Conservation (phyloP, 2,888 invertebrate species). For the Pediacus dermestoides region DNA sequence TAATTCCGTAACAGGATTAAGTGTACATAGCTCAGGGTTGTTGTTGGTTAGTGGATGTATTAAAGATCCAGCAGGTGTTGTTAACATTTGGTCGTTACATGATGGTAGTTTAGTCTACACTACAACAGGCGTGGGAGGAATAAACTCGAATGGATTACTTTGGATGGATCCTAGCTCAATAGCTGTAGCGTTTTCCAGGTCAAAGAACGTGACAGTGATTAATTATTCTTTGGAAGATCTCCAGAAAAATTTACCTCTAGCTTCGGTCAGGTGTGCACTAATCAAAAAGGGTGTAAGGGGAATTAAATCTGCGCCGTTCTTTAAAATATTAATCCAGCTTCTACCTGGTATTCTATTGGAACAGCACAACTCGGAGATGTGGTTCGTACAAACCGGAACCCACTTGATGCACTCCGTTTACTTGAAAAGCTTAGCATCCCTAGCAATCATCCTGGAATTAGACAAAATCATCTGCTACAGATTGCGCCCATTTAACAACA, state of each 20-base stretch:
- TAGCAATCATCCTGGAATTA: slow-evolving; percentile 55
- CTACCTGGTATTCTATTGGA: slow-evolving; percentile 53
- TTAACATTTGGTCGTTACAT: slow-evolving; percentile 61
- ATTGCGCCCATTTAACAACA: slow-evolving; percentile 51
- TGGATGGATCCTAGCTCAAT: slow-evolving; percentile 54
- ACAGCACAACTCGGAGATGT: slow-evolving; percentile 57
- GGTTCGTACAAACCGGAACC: slow-evolving; percentile 56
- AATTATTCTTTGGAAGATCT: slow-evolving; percentile 50
- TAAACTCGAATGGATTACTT: slow-evolving; percentile 49
- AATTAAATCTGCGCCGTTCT: slow-evolving; percentile 54
- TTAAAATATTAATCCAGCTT: slow-evolving; percentile 50
- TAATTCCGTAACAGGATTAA: slow-evolving; percentile 52
- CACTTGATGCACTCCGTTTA: slow-evolving; percentile 59
- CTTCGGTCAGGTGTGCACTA: slow-evolving; percentile 52
- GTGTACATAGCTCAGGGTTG: slow-evolving; percentile 53
- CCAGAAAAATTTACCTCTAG: slow-evolving; percentile 49
- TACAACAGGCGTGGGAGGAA: slow-evolving; percentile 53
- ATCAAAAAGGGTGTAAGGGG: slow-evolving; percentile 54
- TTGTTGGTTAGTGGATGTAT: slow-evolving; percentile 56
- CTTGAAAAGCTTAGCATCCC: slow-evolving; percentile 55
- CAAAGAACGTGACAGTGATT: slow-evolving; percentile 54
- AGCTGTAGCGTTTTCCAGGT: slow-evolving; percentile 54
- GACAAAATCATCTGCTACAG: slow-evolving; percentile 54
- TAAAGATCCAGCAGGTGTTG: slow-evolving; percentile 51
- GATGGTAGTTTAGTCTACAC: slow-evolving; percentile 58